Conservation (phyloP, 2,888 invertebrate genomes). For the Rhingia campestris region DNA sequence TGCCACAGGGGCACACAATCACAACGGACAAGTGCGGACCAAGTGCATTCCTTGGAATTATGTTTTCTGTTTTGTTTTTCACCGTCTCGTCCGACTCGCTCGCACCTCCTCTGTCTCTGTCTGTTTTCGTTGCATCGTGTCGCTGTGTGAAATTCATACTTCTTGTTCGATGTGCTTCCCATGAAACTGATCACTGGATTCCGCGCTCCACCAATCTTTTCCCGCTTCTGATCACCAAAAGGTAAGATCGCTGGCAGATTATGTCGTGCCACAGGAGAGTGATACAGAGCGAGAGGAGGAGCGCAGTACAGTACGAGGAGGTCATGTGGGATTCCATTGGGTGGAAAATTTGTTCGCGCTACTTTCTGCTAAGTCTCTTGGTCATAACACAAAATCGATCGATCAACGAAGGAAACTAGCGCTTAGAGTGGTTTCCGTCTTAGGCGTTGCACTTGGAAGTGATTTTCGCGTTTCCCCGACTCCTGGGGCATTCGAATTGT, state of each 20-base stretch:
- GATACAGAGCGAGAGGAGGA: background rate
- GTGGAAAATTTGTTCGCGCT: slow-evolving; percentile 73
- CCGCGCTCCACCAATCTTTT: slow-evolving; percentile 31
- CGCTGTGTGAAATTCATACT: slow-evolving; percentile 56
- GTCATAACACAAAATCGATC: slow-evolving; percentile 64
- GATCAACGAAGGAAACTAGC: slow-evolving; percentile 66
- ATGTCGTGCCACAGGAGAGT: slow-evolving; percentile 44
- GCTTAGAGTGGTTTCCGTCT: slow-evolving; percentile 61
- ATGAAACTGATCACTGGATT: slow-evolving; percentile 66
- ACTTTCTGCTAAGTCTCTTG: slow-evolving; percentile 57
- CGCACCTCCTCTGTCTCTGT: slow-evolving; percentile 27
- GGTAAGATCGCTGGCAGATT: slow-evolving; percentile 43
- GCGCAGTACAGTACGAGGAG: background rate
- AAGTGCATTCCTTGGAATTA: slow-evolving; percentile 68
- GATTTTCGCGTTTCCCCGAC: slow-evolving; percentile 59
- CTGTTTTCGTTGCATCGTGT: slow-evolving; percentile 19
- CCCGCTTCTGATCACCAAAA: slow-evolving; percentile 50
- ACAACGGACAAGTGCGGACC: slow-evolving; percentile 68
- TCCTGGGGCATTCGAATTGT: slow-evolving; percentile 25
- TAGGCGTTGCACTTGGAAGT: slow-evolving; percentile 68
- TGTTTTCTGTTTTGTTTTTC: slow-evolving; percentile 35
- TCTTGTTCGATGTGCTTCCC: slow-evolving; percentile 49
- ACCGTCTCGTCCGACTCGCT: background rate
- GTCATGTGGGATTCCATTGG: slow-evolving; percentile 58
- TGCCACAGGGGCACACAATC: slow-evolving; percentile 44